A percentile compares a stretch with the other conserved stretches of the same genome.
These are phyloP conservation scores for Sussaba pulchella DNA, from an alignment of 2,888 invertebrate species.

Conservation along the genomic window DNA sequence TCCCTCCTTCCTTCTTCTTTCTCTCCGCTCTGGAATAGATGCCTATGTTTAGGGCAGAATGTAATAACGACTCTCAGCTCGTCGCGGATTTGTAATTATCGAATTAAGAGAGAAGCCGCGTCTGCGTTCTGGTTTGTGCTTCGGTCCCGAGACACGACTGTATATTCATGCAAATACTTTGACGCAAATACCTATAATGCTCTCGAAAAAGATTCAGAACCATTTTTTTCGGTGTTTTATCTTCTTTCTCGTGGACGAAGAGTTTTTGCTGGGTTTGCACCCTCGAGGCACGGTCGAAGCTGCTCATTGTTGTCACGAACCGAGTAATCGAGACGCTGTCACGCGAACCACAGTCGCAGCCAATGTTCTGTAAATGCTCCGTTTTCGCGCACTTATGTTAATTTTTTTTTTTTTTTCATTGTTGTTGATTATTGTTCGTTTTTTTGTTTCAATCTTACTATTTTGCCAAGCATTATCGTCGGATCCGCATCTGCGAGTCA, in stretches of 20 bases:
- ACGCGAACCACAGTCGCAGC: constrained; percentile 69
- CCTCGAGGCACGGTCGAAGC: constrained; percentile 59
- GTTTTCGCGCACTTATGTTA: constrained; percentile 17
- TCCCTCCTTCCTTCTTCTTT: constrained; percentile 2
- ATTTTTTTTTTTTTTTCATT: constrained; percentile 19
- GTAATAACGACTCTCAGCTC: constrained; percentile 59
- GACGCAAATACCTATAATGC: constrained; percentile 76
- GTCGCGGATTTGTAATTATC: constrained; percentile 64
- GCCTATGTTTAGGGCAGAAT: constrained; percentile 46
- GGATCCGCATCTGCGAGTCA: constrained; percentile 48
- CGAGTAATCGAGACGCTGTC: constrained; percentile 68
- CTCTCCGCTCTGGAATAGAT: constrained; percentile 31
- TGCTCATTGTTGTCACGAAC: constrained; percentile 62
- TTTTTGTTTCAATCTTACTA: too few species aligned
- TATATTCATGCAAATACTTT: constrained; percentile 75
- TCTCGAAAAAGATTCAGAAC: constrained; percentile 59
- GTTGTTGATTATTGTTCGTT: too few species aligned
- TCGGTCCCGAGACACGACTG: constrained; percentile 40
- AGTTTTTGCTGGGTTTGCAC: constrained; percentile 17
- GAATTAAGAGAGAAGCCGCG: constrained; percentile 46
- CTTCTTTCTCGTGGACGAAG: constrained; percentile 13
- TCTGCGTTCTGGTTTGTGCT: constrained; percentile 60
- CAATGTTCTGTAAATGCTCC: constrained; percentile 35
- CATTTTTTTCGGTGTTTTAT: constrained; percentile 34
- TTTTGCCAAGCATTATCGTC: constrained; percentile 1